Percentiles rank a stretch among this genome's conserved stretches.
phyloP scores from a whole-genome alignment of 2,113 vertebrate species.

The Calidris pugnax region DNA sequence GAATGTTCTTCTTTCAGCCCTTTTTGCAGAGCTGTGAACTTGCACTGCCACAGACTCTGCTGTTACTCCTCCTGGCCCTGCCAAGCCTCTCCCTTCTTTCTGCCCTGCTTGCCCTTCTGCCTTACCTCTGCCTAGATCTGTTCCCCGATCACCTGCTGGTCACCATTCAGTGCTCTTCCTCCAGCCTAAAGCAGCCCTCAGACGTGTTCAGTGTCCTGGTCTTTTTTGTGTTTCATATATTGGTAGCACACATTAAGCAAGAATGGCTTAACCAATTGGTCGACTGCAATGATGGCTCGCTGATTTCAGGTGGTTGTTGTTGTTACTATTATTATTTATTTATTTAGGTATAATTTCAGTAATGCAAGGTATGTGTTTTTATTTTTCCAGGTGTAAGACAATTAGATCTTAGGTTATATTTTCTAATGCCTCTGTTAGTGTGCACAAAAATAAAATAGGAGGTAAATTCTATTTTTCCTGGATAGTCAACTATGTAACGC shows the following conservation, averaged over 20 bases:
- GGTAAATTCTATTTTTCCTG: not conserved
- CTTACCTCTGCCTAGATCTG: not conserved
- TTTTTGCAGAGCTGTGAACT: not conserved
- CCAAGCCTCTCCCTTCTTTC: not conserved
- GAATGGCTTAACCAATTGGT: not conserved
- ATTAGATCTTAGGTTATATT: not conserved
- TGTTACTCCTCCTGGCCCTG: not conserved
- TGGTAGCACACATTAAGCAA: not conserved
- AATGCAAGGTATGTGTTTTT: not conserved
- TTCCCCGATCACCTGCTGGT: not conserved
- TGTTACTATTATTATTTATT: not conserved
- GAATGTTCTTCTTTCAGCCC: not conserved
- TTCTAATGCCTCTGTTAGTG: not conserved
- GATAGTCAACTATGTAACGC: not conserved
- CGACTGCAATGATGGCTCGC: not conserved
- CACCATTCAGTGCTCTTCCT: not conserved
- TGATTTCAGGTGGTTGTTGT: not conserved
- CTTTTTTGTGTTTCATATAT: not conserved
- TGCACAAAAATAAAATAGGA: not conserved
- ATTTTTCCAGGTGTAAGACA: not conserved
- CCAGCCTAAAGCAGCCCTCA: not conserved
- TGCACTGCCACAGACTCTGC: not conserved
- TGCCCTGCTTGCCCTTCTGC: not conserved
- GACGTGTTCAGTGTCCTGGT: not conserved
- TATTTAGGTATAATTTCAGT: not conserved